phyloP scores from a whole-genome alignment of 92 coral and sea anemone species.

The Epizoanthus scotinus region DNA sequence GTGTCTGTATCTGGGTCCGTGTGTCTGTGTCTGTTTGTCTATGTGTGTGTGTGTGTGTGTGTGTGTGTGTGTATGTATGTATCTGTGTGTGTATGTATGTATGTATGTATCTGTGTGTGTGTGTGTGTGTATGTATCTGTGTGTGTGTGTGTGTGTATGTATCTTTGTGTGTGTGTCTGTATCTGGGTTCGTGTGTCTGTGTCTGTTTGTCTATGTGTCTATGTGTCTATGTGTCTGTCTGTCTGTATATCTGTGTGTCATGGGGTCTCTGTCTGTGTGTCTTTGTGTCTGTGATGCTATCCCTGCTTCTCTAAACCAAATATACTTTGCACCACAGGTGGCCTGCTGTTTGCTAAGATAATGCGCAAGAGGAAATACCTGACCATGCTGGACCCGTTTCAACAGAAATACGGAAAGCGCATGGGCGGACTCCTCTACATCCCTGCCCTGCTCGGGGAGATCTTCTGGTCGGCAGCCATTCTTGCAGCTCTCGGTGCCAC shows the following conservation, averaged over 20 bases:
- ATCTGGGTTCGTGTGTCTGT: too few species aligned
- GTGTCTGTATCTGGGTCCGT: too few species aligned
- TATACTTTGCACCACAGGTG: slow-evolving; percentile 58
- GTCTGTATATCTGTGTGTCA: background rate
- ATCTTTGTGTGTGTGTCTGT: too few species aligned
- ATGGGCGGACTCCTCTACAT: slow-evolving; percentile 90
- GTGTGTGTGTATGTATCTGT: too few species aligned
- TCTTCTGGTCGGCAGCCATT: slow-evolving; percentile 95
- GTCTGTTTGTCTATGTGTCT: too few species aligned
- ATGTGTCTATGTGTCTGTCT: background rate
- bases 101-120: too few species aligned
- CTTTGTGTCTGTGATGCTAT: background rate
- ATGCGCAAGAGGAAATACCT: slow-evolving; percentile 81
- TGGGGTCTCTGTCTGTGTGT: background rate
- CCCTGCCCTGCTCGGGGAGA: slow-evolving; percentile 89
- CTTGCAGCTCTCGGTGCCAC: slow-evolving; percentile 96
- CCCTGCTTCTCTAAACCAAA: background rate
- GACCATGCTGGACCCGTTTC: slow-evolving; percentile 96
- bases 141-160: too few species aligned
- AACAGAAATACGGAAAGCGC: slow-evolving; percentile 77
- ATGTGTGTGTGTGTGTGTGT: background rate
- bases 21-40: too few species aligned
- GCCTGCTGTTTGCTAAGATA: slow-evolving; percentile 77
- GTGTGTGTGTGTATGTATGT: background rate
- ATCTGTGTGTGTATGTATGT: too few species aligned